phyloP scores from a whole-genome alignment of 2,888 invertebrate species.

The Agrotis clavis region DNA sequence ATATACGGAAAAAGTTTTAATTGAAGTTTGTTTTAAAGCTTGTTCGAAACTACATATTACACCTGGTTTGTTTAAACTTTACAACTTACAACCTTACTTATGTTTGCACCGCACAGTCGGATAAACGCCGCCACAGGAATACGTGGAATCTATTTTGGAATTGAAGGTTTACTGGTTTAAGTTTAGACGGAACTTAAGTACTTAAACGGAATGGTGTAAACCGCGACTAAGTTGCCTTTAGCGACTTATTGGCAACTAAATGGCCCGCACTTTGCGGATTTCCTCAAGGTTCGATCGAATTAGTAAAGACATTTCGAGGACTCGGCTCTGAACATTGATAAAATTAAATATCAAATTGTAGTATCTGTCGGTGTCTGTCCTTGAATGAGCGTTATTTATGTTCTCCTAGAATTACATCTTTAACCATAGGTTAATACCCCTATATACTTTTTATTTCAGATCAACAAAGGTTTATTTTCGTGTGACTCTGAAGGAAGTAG shows the following conservation, averaged over 20 bases:
- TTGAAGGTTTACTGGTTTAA: slow-evolving; percentile 27
- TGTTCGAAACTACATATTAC: neutral
- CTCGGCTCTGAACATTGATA: neutral
- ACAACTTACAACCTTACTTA: slow-evolving; percentile 16
- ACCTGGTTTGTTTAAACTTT: slow-evolving; percentile 12
- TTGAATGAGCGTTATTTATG: no score
- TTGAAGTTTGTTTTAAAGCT: slow-evolving; percentile 23
- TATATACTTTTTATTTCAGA: neutral
- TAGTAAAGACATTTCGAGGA: neutral
- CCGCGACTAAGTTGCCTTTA: slow-evolving; percentile 30
- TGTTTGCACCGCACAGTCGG: neutral
- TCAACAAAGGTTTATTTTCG: neutral
- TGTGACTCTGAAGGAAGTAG: neutral
- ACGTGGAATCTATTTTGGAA: slow-evolving; percentile 36
- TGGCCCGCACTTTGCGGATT: neutral
- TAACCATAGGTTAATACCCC: neutral
- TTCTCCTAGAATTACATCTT: neutral
- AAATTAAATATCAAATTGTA: neutral
- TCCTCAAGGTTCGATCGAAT: neutral
- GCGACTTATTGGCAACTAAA: slow-evolving; percentile 17
- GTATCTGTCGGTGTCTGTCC: neutral
- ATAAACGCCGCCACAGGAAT: slow-evolving; percentile 4
- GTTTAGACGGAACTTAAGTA: neutral
- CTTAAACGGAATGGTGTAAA: slow-evolving; percentile 14
- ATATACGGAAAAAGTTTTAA: slow-evolving; percentile 5